Percentiles rank a stretch among this genome's conserved stretches.
Evolutionary conservation across 2,888 invertebrate genomes (phyloP).

Genomic region (Toxonevra muliebris): DNA sequence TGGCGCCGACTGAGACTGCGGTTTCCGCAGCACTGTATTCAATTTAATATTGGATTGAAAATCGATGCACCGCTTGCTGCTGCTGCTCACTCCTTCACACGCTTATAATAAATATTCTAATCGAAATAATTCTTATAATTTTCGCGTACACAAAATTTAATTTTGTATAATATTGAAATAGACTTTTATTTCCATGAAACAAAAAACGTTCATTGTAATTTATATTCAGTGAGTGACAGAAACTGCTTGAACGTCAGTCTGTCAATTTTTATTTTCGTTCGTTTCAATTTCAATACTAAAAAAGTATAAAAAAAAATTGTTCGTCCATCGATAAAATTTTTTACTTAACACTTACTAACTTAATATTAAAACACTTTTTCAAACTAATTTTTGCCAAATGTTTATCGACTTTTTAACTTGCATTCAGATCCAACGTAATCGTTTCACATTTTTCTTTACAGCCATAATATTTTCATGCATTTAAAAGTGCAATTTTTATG

Average conservation of each 20-base stretch:
- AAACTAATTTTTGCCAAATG: constrained; percentile 18
- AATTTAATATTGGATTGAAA: constrained; percentile 7
- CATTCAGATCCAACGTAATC: constrained; percentile 4
- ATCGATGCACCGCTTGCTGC: constrained; percentile 20
- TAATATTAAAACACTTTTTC: constrained; percentile 31
- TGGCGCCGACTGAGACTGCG: background rate
- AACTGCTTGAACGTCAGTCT: constrained; percentile 13
- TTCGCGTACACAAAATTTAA: background rate
- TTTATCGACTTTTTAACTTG: background rate
- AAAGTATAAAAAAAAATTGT: constrained; percentile 5
- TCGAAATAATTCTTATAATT: background rate
- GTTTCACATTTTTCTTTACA: background rate
- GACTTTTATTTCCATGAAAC: constrained; percentile 5
- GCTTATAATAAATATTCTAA: background rate
- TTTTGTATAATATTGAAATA: constrained; percentile 5
- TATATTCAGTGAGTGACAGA: constrained; percentile 1
- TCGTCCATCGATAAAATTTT: constrained; percentile 20
- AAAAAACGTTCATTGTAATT: constrained; percentile 7
- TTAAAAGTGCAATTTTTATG: constrained; percentile 17
- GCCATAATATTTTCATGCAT: constrained; percentile 30
- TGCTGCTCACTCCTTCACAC: background rate
- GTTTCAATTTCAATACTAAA: constrained; percentile 24
- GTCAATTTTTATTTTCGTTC: constrained; percentile 43
- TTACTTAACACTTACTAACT: constrained; percentile 19
- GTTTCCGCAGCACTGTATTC: constrained; percentile 13